Evolutionary conservation across 1,140 invertebrate genomes (phyloP).

Genomic region (Idris sp.): DNA sequence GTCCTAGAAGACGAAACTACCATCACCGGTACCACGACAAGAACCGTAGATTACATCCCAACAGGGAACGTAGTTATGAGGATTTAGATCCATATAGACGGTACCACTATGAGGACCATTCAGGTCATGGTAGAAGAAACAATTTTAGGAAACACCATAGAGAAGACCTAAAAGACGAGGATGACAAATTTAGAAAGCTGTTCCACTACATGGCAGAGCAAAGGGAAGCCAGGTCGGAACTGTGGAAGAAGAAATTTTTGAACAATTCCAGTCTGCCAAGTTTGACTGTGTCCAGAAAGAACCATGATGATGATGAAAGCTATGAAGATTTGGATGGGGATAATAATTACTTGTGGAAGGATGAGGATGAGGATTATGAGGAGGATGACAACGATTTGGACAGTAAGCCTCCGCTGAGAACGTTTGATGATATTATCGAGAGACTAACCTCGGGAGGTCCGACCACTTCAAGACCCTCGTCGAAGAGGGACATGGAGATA

Average conservation of each 20-base stretch:
- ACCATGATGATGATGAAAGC: conserved; percentile 31
- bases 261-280: conserved; percentile 19
- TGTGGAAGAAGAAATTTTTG: conserved; percentile 32
- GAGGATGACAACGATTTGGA: conserved; percentile 63
- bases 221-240: conserved; percentile 20
- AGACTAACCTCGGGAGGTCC: conserved; percentile 69
- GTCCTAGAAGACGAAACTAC: conserved; percentile 25
- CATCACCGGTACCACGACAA: conserved; percentile 35
- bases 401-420: conserved; percentile 63
- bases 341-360: conserved; percentile 62
- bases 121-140: not conserved
- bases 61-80: conserved; percentile 37
- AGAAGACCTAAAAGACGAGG: conserved; percentile 18
- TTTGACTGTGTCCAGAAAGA: conserved; percentile 14
- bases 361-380: conserved; percentile 60
- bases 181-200: conserved; percentile 24
- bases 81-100: conserved; percentile 19
- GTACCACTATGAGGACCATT: conserved; percentile 47
- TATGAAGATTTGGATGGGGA: conserved; percentile 48
- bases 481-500: conserved; percentile 66
- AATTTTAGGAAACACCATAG: conserved; percentile 5
- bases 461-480: conserved; percentile 55
- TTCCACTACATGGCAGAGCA: conserved; percentile 25
- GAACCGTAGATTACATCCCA: conserved; percentile 27
- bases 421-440: conserved; percentile 74